phyloP scores from a whole-genome alignment of 2,113 vertebrate genomes.

The Calypte anna region DNA sequence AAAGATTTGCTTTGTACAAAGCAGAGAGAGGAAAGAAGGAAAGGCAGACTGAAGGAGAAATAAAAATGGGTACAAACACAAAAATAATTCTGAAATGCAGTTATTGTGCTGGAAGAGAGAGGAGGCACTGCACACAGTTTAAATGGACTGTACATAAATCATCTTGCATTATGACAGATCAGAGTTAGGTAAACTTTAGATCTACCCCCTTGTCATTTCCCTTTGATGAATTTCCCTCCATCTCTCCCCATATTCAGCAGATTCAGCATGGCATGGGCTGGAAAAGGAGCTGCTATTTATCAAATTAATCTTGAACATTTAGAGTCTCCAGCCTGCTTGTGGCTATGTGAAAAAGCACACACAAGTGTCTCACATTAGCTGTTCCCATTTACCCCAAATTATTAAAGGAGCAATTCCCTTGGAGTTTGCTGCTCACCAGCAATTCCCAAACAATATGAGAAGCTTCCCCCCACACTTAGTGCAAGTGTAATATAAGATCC shows the following conservation, averaged over 20 bases:
- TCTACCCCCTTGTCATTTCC: not conserved
- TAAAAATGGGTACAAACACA: not conserved
- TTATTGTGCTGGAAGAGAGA: not conserved
- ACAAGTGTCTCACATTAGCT: not conserved
- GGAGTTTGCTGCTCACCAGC: not conserved
- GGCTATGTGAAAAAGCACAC: not conserved
- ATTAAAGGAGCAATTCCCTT: not conserved
- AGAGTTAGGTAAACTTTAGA: not conserved
- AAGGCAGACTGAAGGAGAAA: not conserved
- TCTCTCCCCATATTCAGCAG: not conserved
- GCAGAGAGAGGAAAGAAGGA: not conserved
- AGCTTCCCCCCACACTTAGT: not conserved
- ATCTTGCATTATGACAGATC: not conserved
- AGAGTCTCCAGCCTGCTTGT: not conserved
- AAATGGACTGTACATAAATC: not conserved
- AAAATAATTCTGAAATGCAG: not conserved
- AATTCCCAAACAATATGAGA: not conserved
- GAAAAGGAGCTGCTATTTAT: constrained; percentile 11
- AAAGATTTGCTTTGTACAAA: not conserved
- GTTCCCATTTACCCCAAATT: constrained; percentile 15
- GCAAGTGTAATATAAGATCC: not conserved
- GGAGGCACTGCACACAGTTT: not conserved
- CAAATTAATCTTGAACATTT: constrained; percentile 7
- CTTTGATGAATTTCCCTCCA: not conserved
- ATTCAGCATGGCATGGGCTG: not conserved